A percentile compares a stretch with the other conserved stretches of the same genome.
These are phyloP conservation scores for Cheilosia grossa DNA, from an alignment of 2,888 invertebrate genomes.

Conservation along the genomic window DNA sequence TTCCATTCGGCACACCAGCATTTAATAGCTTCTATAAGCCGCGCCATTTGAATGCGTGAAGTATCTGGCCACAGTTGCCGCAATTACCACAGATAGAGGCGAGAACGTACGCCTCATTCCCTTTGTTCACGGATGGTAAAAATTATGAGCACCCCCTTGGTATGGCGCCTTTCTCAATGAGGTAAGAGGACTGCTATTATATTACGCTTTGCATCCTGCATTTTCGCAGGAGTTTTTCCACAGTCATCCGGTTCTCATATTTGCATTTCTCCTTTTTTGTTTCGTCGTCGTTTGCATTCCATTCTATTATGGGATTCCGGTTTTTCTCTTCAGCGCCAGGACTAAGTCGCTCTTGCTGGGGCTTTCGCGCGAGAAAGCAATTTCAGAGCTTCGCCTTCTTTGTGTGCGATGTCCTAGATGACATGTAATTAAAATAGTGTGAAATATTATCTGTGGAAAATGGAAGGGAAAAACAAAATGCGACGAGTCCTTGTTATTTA, in stretches of 20 bases:
- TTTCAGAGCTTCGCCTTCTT: conserved; percentile 67
- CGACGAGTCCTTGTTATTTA: conserved; percentile 70
- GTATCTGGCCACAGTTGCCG: conserved; percentile 60
- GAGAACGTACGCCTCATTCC: conserved; percentile 43
- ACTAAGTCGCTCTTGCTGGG: conserved; percentile 52
- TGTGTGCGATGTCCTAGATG: conserved; percentile 71
- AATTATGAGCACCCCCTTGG: conserved; percentile 56
- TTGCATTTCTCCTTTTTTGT: conserved; percentile 27
- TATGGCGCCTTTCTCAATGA: conserved; percentile 43
- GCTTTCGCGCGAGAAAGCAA: conserved; percentile 56
- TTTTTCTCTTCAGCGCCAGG: conserved; percentile 59
- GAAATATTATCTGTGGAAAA: conserved; percentile 73
- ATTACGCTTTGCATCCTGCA: conserved; percentile 70
- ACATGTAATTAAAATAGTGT: conserved; percentile 75
- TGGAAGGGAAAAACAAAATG: conserved; percentile 27
- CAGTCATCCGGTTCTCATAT: conserved; percentile 59
- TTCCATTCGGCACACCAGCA: conserved; percentile 63
- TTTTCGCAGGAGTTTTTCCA: conserved; percentile 29
- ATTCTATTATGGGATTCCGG: conserved; percentile 70
- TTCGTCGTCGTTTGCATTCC: conserved; percentile 51
- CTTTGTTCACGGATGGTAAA: conserved; percentile 49
- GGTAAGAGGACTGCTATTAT: conserved; percentile 62
- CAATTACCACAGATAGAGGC: conserved; percentile 68
- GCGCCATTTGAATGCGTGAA: conserved; percentile 71
- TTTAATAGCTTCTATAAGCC: conserved; percentile 68